Conservation (phyloP, 2,113 vertebrate genomes). For the Pteropus alecto region DNA sequence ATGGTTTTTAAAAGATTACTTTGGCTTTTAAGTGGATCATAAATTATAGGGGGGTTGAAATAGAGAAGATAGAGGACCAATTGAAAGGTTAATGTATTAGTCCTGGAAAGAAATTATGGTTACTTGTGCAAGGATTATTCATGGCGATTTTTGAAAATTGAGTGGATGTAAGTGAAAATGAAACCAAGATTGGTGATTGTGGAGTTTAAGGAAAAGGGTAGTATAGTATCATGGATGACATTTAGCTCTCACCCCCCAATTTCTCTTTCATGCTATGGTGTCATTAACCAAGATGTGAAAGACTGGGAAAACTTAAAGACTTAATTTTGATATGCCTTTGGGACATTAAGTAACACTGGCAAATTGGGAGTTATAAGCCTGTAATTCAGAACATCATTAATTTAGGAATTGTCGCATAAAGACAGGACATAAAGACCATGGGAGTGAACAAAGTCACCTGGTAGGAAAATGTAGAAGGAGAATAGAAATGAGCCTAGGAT, state of each 20-base stretch:
- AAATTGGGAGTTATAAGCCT: not conserved
- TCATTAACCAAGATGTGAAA: not conserved
- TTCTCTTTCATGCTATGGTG: not conserved
- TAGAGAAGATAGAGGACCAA: not conserved
- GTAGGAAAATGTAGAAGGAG: not conserved
- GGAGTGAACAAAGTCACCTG: not conserved
- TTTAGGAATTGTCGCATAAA: constrained; percentile 21
- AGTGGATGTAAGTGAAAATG: not conserved
- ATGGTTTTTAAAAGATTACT: not conserved
- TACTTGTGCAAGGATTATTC: not conserved
- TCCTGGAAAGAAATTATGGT: not conserved
- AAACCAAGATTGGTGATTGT: constrained; percentile 2
- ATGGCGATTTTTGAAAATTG: not conserved
- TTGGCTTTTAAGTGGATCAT: not conserved
- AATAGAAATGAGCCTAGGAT: not conserved
- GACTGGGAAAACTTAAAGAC: not conserved
- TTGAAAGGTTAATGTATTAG: not conserved
- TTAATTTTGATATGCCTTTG: not conserved
- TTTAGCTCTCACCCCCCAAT: not conserved
- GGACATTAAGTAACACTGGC: not conserved
- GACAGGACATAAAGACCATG: not conserved
- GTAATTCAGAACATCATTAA: not conserved
- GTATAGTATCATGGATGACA: not conserved
- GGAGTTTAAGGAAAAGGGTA: not conserved
- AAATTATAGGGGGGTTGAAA: not conserved